Evolutionary conservation across 2,888 invertebrate species (phyloP), one percentile per base, ranked within the genome.

Genomic region (Drosophila flavopinicola): DNA sequence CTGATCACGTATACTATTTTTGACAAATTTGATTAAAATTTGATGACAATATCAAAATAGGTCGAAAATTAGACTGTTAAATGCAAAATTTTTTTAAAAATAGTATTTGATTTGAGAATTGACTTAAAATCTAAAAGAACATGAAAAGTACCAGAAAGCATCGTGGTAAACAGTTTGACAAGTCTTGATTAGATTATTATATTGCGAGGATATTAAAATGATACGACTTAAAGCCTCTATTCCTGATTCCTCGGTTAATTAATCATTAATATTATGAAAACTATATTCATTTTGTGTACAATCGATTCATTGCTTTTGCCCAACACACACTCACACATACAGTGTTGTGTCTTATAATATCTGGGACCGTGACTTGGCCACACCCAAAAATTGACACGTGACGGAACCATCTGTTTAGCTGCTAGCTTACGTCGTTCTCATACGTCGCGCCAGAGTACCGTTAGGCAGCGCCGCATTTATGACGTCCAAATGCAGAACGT

Each of bases 401-500:
- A 30, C 23, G 11, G 9, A 17, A 10, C 4, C 72, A 60, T 44
- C 11, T 25, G 7, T 29, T 35, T 29, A 6, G 6, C 2, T 25
- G 37, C 0, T 23, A 20, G 27, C 11, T 24, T 47, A 6, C 3
- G 4, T 3, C 6, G 9, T 25, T 11, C 23, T n/a, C 6, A 30
- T n/a, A 7, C 5, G 17, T 32, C 23, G 11, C 24, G n/a, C 35
- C 20, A 15, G 13, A 7, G 30, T 45, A 7, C 17, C 27, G 23
- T 6, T 30, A 23, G 32, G 60, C 60, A 57, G 4, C 4, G 20
- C n/a, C n/a, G 20, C 2, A 20, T 65, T 82, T 78, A 66, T 76
- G 79, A 64, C 54, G 57, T 47, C 33, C 60, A 70, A 76, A 66
- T 67, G 72, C 61, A 66, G 64, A 72, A 61, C 67, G 75, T 73